A percentile compares a stretch with the other conserved stretches of the same genome.
These are phyloP conservation scores for Leucoraja ocellata DNA, from an alignment of 2,797 vertebrate species.

Conservation along the genomic window DNA sequence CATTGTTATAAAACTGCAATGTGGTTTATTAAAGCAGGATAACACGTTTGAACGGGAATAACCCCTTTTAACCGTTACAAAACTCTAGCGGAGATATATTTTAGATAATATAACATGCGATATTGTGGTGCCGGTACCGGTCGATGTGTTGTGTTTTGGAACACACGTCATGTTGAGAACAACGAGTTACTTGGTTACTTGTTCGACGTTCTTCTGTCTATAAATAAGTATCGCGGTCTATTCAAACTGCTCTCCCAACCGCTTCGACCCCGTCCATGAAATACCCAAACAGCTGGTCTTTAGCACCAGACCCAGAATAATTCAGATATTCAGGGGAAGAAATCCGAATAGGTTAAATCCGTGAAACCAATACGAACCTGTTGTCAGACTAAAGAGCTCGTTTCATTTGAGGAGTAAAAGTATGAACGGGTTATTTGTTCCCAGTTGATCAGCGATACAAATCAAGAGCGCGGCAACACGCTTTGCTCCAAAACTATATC, in stretches of 20 bases:
- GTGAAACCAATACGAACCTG: not conserved
- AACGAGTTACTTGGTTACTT: slow-evolving; percentile 30
- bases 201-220: not conserved
- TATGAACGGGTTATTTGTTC: not conserved
- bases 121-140: no score
- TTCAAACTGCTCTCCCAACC: not conserved
- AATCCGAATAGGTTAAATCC: not conserved
- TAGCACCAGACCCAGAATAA: not conserved
- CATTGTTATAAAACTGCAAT: not conserved
- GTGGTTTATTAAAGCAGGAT: not conserved
- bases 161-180: not conserved
- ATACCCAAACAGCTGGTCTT: not conserved
- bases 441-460: no score
- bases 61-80: not conserved
- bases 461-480: not conserved
- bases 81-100: not conserved
- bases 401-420: not conserved
- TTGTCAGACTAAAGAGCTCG: not conserved
- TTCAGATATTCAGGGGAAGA: no score
- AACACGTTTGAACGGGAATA: not conserved
- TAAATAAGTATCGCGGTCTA: slow-evolving; percentile 2
- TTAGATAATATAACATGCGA: not conserved
- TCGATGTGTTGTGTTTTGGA: not conserved
- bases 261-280: not conserved
- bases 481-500: not conserved